Conservation (phyloP, 2,888 invertebrate species). For the Pterostichus madidus region DNA sequence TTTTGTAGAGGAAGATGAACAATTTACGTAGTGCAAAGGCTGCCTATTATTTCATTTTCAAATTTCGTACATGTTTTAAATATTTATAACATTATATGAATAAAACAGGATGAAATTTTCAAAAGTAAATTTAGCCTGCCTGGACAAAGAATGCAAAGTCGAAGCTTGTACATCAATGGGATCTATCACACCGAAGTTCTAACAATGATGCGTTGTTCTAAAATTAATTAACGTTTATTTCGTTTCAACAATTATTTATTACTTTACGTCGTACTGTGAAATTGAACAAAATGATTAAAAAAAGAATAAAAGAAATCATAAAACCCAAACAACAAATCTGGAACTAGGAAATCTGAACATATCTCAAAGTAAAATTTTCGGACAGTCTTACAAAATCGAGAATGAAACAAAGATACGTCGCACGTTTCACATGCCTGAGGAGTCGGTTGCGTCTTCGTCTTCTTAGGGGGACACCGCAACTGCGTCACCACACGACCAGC, state of each 20-base stretch:
- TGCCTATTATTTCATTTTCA: constrained; percentile 58
- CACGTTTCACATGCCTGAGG: constrained; percentile 27
- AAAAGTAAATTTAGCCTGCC: constrained; percentile 59
- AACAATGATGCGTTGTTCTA: constrained; percentile 66
- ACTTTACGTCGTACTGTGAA: constrained; percentile 50
- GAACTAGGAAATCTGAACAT: constrained; percentile 19
- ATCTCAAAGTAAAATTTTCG: not conserved
- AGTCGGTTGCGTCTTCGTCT: constrained; percentile 44
- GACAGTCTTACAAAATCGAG: constrained; percentile 17
- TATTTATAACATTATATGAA: constrained; percentile 37
- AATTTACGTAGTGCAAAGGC: constrained; percentile 61
- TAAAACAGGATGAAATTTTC: constrained; percentile 38
- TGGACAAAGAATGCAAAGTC: constrained; percentile 60
- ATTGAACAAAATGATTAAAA: constrained; percentile 6
- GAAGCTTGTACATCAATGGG: constrained; percentile 64
- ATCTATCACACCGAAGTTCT: constrained; percentile 64
- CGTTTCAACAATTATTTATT: constrained; percentile 66
- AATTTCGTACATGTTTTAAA: constrained; percentile 58
- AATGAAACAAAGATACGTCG: constrained; percentile 46
- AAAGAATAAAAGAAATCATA: constrained; percentile 33
- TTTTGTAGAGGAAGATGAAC: constrained; percentile 61
- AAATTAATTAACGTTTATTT: constrained; percentile 67
- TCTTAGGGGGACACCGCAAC: not conserved
- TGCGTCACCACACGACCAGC: constrained; percentile 20
- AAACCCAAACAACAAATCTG: constrained; percentile 49